Base-by-base conservation (phyloP, 2,797 vertebrate species). In the Buceros bicornis region DNA sequence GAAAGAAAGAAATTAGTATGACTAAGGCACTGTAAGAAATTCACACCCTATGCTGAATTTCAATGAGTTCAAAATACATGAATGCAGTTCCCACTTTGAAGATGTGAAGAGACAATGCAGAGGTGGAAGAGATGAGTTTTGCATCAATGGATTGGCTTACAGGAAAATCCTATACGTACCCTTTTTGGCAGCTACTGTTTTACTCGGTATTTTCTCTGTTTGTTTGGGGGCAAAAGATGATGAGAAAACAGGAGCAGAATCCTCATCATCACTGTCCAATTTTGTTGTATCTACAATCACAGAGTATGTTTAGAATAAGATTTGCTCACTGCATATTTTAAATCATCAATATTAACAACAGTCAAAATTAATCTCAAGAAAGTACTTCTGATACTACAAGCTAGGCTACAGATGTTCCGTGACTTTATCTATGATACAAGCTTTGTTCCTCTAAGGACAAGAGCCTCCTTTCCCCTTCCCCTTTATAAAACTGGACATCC, bases 261-360 rank as follows among this genome's bases (percentile, higher is more conserved):
- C 98, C 74, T 98, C 98, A 28, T 99, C 98, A 16, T 99, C 99
- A 50, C 99, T 99, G 97, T 99, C 99, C 21, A 99, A 99, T 98
- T 99, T 99, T 95, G 98, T 98, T 66, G 97, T 98, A 81, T 99
- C 99, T 99, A 91, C 86, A 97, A 87, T 82, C 80, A 92, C 73
- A 86, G 61, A 95, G 71, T 16, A 73, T 29, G 26, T 82, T 90
- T 58, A 93, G 45, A 80, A 51, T 33, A 82, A 64, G 48, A 76
- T 62, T 24, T 0, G 1, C 60, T 83, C 53, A 62, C 1, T 5
- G 29, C 17, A 29, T 53, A 47, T 24, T 87, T 90, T 73, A 82
- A 48, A 62, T 62, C 13, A 89, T 61, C 24, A 33, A 10, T 31
- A 85, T 58, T 66, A 53, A 57, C 72, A 51, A 89, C 40, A 81